Base-by-base conservation (phyloP, 2,797 vertebrate genomes). In the Spinus pinus region DNA sequence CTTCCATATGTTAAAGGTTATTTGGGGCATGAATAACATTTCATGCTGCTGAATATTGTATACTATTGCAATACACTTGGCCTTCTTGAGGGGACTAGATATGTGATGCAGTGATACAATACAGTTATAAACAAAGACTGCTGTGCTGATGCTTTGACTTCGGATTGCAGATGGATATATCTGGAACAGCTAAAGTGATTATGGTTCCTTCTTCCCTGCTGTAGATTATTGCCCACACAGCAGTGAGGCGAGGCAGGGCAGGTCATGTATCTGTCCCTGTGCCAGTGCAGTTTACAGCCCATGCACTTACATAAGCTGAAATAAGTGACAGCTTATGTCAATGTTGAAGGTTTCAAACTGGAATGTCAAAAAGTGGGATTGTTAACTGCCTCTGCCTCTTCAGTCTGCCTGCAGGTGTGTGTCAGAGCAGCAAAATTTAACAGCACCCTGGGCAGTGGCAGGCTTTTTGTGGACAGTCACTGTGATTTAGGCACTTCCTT, bases 131-230 rank as follows among this genome's bases (percentile, higher is more conserved):
- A 53, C 37, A 57, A 30, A 57, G 35, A 6, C 41, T 42, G 4
- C 37, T 33, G 54, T 44, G 62, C 42, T 1, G 3, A 2, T 85
- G 56, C 69, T 89, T 66, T 46, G 60, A 49, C 78, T 83, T 53
- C 37, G 23, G 27, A 9, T 49, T 73, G 44, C 56, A n/a, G 15
- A 44, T 28, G 60, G 57, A 33, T 71, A n/a, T 73, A 53, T 92
- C 53, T 64, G 57, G 67, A 87, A 23, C 57, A 67, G 84, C 85
- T 94, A 6, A 91, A 91, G 71, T 8, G 64, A 93, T 95, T 94
- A 91, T 4, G 4, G 53, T 49, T 94, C 53, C 51, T 84, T 80
- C 71, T 61, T 54, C 46, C 15, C 74, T 82, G 71, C 81, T 64
- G 74, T 56, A 35, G 89, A 77, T 95, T 80, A 87, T 18, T 85